phyloP scores from a whole-genome alignment of 2,797 vertebrate species.

The Eutrigla gurnardus region DNA sequence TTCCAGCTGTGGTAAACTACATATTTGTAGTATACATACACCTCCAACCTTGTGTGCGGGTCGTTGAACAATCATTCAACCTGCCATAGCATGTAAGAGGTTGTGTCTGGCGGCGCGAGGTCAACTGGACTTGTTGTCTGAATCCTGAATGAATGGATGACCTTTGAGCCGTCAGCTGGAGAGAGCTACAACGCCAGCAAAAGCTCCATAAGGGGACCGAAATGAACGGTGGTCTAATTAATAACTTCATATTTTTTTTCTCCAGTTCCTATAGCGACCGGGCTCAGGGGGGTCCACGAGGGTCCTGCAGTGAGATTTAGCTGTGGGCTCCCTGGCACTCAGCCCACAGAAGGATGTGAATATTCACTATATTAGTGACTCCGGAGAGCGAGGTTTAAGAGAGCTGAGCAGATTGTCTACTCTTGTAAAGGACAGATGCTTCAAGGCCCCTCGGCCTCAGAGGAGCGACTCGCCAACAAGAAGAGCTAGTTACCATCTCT shows the following conservation, averaged over 20 bases:
- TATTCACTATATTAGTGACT: conserved; percentile 58
- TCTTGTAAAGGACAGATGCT: conserved; percentile 57
- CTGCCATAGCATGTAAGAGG: conserved; percentile 4
- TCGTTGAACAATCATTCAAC: not conserved
- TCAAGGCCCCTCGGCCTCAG: conserved; percentile 27
- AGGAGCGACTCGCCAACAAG: conserved; percentile 41
- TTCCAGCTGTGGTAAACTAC: too few relatives aligned
- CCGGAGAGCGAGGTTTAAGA: conserved; percentile 48
- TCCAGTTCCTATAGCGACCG: conserved; percentile 70
- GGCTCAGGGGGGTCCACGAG: conserved; percentile 30
- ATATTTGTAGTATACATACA: not conserved
- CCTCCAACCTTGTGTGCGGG: not conserved
- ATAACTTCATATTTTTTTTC: conserved; percentile 53
- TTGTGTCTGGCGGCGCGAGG: conserved; percentile 14
- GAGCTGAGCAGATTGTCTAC: conserved; percentile 45
- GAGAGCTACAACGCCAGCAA: conserved; percentile 21
- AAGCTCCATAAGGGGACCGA: conserved; percentile 35
- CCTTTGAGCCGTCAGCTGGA: conserved; percentile 47
- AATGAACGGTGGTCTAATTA: conserved; percentile 64
- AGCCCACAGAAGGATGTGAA: conserved; percentile 63
- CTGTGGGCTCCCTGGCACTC: conserved; percentile 52
- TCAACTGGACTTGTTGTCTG: conserved; percentile 42
- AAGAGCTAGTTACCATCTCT: conserved; percentile 89
- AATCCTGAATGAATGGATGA: conserved; percentile 32
- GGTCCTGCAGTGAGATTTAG: conserved; percentile 50